A percentile compares a stretch with the other conserved stretches of the same genome.
Conservation (phyloP, 2,888 invertebrate genomes). For the Heliconius aoede region DNA sequence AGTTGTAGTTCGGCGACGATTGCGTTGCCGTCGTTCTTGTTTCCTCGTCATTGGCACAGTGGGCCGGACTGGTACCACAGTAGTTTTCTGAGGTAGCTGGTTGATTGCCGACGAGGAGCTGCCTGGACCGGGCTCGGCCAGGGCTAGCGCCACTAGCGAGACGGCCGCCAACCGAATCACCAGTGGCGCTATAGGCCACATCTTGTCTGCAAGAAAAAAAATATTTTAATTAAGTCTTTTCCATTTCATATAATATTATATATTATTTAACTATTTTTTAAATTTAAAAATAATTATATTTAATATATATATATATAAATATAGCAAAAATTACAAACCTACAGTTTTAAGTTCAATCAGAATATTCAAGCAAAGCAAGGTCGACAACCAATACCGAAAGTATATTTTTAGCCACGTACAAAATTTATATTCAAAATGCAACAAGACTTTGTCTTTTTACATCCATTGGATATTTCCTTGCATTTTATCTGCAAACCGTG, state of each 20-base stretch:
- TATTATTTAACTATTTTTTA: background rate
- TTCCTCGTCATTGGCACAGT: constrained; percentile 55
- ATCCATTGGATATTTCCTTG: constrained; percentile 38
- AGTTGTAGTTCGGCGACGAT: constrained; percentile 66
- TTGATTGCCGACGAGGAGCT: constrained; percentile 47
- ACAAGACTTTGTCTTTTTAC: constrained; percentile 22
- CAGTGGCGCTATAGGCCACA: constrained; percentile 76
- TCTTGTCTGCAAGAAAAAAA: constrained; percentile 61
- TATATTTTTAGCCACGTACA: background rate
- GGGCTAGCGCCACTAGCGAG: constrained; percentile 78
- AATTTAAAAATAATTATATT: background rate
- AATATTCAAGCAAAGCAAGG: constrained; percentile 2
- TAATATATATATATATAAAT: no score
- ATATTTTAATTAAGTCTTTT: background rate
- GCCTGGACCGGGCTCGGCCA: constrained; percentile 65
- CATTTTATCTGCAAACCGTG: constrained; percentile 39
- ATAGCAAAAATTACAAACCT: background rate
- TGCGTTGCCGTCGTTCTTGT: constrained; percentile 61
- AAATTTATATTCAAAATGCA: background rate
- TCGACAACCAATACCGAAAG: background rate
- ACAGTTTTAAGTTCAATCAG: background rate
- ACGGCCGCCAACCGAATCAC: constrained; percentile 71
- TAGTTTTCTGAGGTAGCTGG: constrained; percentile 44
- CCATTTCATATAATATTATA: background rate
- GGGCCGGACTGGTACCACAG: constrained; percentile 44